phyloP scores from a whole-genome alignment of 35 echinoderm and acorn worm species.

The Anneissia japonica region DNA sequence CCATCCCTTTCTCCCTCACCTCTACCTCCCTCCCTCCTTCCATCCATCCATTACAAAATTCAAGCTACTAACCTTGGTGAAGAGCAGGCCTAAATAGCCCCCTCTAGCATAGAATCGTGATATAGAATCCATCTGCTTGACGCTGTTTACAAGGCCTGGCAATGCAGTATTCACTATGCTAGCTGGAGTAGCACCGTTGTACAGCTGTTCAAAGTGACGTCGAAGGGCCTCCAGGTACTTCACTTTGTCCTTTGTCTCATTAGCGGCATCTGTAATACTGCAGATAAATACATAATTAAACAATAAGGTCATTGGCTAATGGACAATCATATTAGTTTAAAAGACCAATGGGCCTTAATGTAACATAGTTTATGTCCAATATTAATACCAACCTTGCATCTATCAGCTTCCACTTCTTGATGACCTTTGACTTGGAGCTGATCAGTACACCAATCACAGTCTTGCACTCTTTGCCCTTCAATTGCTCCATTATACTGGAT shows the following conservation, averaged over 20 bases:
- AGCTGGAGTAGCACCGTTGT: constrained; percentile 71
- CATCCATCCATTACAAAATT: no score
- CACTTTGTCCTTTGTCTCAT: constrained; percentile 91
- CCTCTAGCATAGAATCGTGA: constrained; percentile 94
- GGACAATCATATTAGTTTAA: no score
- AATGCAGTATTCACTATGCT: constrained; percentile 68
- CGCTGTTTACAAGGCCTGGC: constrained; percentile 81
- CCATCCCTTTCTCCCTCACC: no score
- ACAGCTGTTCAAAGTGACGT: constrained; percentile 92
- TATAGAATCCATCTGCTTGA: constrained; percentile 98
- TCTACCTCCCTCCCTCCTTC: no score
- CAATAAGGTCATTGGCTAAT: no score
- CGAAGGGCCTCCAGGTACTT: constrained; percentile 86
- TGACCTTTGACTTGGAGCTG: constrained; percentile 89
- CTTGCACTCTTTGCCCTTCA: constrained; percentile 99
- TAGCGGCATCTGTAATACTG: constrained; percentile 98
- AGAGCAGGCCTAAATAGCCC: constrained; percentile 85
- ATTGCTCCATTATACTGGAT: constrained; percentile 94
- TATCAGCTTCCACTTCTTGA: constrained; percentile 97
- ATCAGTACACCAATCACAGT: constrained; percentile 98
- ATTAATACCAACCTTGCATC: constrained; percentile 87
- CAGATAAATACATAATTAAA: no score
- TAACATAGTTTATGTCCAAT: no score
- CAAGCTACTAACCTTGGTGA: constrained; percentile 60
- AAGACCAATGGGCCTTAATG: no score